Evolutionary conservation across 2,888 invertebrate species (phyloP).

Genomic region (Lepidocyrtinus sp.): DNA sequence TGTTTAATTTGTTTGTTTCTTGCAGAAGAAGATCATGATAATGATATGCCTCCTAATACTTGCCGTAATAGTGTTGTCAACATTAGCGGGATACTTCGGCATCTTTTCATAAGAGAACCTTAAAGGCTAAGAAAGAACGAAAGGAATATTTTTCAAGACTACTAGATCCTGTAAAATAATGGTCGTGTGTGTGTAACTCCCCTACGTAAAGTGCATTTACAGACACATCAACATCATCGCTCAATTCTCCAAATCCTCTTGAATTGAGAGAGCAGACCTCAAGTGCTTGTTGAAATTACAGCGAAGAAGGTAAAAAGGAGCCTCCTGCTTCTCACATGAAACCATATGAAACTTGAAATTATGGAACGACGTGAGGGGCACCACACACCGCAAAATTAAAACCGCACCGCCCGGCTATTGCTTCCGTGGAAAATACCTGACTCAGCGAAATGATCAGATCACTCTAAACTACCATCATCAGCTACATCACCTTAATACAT

Average conservation of each 20-base stretch:
- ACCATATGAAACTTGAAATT: neutral
- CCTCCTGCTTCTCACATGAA: too few species aligned
- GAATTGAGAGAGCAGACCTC: constrained; percentile 8
- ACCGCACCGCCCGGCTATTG: neutral
- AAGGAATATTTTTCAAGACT: constrained; percentile 12
- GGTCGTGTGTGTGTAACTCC: neutral
- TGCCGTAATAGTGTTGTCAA: constrained; percentile 80
- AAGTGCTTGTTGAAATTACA: constrained; percentile 3
- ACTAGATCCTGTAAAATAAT: neutral
- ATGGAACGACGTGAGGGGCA: neutral
- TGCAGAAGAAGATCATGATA: constrained; percentile 96
- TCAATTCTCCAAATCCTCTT: neutral
- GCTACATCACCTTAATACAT: too few species aligned
- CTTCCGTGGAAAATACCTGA: neutral
- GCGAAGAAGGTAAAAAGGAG: too few species aligned
- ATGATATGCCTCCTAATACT: constrained; percentile 89
- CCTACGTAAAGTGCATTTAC: neutral
- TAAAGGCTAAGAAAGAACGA: neutral
- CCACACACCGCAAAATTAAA: neutral
- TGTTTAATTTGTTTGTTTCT: constrained; percentile 59
- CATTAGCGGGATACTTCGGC: constrained; percentile 81
- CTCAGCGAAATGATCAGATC: neutral
- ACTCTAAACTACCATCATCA: too few species aligned
- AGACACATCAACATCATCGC: neutral
- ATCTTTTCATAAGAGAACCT: too few species aligned